Base-by-base conservation (phyloP, 2,888 invertebrate genomes). In the Nemotelus nigrinus region DNA sequence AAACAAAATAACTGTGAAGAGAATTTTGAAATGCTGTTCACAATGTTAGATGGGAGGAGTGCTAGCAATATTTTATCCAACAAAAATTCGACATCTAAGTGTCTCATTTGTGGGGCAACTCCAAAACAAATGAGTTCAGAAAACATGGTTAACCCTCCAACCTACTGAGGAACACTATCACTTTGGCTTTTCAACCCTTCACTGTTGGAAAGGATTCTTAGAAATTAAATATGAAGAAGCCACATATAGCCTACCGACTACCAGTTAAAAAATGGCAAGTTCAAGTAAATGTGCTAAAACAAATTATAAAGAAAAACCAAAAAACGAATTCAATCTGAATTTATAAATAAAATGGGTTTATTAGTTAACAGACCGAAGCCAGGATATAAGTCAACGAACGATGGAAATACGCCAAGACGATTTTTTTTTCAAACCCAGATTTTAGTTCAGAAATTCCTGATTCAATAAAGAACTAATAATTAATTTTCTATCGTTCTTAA, bases 211-310 rank as follows among this genome's bases (percentile, higher is more conserved):
- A 45, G 5, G 65, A 43, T 55, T 76, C n/a, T 45, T 76, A 45
- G 65, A 76, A 53, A 53, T 43, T 5, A 6, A 25, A 25, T 25
- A 25, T 25, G 25, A 25, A 25, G 25, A 25, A 65, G 5, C 45
- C 82, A 83, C 78, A 76, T 10, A 67, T 78, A 6, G n/a, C 76
- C 2, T 76, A 68, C 70, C 55, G 64, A 43, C 43, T 76, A 8
- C 68, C 76, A 50, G 8, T 78, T n/a, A 53, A 78, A 48, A 25
- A 25, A 25, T 25, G 25, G 25, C 25, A 25, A 25, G 25, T 25
- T 25, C 25, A 25, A 25, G 25, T 25, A 25, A 25, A 25, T 25
- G 25, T 25, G 25, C 25, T 25, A 25, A 25, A 25, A 25, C 25
- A 25, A 25, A 25, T 25, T 25, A 25, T 25, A 25, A 25, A 25